A percentile compares a stretch with the other conserved stretches of the same genome.
phyloP scores from a whole-genome alignment of 2,113 vertebrate genomes.

The Ellobius talpinus region DNA sequence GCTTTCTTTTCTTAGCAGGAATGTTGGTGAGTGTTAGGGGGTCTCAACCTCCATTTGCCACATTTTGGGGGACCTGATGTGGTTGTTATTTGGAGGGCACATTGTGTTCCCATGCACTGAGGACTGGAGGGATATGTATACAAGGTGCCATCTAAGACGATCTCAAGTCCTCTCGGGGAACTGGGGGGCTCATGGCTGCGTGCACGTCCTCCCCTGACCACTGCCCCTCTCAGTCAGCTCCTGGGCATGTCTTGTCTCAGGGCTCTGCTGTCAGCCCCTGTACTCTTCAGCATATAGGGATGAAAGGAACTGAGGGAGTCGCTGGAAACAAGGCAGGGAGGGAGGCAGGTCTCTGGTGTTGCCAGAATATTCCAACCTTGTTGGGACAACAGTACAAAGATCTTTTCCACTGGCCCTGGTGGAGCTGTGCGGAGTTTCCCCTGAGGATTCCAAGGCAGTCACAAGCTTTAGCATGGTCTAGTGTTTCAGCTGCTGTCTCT shows the following conservation, averaged over 20 bases:
- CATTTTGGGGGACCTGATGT: not conserved
- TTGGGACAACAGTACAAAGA: not conserved
- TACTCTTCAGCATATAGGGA: not conserved
- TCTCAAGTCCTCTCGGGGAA: not conserved
- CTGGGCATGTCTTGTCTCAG: not conserved
- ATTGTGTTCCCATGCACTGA: not conserved
- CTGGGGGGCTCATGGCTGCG: not conserved
- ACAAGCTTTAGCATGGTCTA: not conserved
- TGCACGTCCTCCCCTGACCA: not conserved
- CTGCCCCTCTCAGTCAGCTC: not conserved
- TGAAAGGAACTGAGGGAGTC: not conserved
- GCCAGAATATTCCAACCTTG: not conserved
- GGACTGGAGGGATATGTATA: not conserved
- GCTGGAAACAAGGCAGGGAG: not conserved
- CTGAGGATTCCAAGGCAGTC: not conserved
- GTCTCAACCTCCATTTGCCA: not conserved
- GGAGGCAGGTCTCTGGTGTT: not conserved
- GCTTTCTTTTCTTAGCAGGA: constrained; percentile 25
- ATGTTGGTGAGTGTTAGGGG: not conserved
- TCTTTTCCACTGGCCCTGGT: not conserved
- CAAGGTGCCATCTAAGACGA: not conserved
- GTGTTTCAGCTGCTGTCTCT: not conserved
- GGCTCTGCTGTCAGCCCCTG: not conserved
- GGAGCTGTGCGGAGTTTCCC: not conserved
- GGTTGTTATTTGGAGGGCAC: not conserved